Base-by-base conservation (phyloP, 2,797 vertebrate genomes). In the Oreortyx pictus region DNA sequence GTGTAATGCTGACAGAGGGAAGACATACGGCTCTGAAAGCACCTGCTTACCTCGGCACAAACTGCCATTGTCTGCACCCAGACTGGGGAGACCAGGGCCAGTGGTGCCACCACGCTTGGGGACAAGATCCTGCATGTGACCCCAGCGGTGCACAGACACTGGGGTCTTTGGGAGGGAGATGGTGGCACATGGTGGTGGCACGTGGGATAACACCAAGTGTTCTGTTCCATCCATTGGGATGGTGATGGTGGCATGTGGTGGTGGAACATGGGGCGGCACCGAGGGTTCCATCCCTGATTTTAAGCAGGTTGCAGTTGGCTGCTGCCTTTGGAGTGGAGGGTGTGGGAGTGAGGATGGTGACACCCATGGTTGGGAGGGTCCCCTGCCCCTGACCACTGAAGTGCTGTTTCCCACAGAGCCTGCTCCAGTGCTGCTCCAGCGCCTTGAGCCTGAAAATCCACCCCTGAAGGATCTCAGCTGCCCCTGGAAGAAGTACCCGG, bases 11-110 rank as follows among this genome's bases (percentile, higher is more conserved):
- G 98, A 98, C 98, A 98, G 98, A 98, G 98, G 97, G 97, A 98
- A 98, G 98, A 98, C 97, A 90, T 97, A 97, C 98, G 97, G 96
- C 97, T 97, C 98, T 82, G 95, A 31, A 96, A 94, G 97, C 99
- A 99, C 98, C 99, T 99, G 99, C 98, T 98, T 98, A 97, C 98
- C 98, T 98, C 98, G 85, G 97, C 98, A 94, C 97, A 83, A 96
- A 93, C 35, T 35, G 22, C 96, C 86, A 68, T 91, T 94, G 96
- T 96, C 97, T 92, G 23, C 2, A 27, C 96, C 94, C 92, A 37
- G 61, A 47, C 82, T 24, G 59, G 83, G 1, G 11, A 25, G 65
- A 3, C 66, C 2, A 2, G 39, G 11, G 74, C 54, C 62, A 4
- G 25, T 4, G 29, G 72, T 66, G 49, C 59, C 79, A 17, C 60